Conservation (phyloP, 2,113 vertebrate species). For the Maccullochella peelii region DNA sequence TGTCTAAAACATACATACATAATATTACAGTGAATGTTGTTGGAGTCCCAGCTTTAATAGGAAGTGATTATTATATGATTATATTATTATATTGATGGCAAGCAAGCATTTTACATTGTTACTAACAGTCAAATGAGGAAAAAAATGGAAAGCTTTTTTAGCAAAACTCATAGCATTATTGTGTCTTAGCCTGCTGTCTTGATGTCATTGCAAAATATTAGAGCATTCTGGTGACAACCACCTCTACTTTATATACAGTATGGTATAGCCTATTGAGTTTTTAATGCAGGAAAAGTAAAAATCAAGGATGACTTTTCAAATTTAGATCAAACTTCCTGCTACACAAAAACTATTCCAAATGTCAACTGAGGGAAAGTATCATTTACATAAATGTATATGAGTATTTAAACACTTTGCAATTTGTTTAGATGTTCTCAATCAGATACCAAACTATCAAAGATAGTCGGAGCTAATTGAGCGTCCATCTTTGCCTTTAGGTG, state of each 20-base stretch:
- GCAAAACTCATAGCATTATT: not conserved
- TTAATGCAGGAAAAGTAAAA: not conserved
- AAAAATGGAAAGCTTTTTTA: not conserved
- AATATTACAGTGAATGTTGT: not conserved
- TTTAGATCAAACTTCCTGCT: not conserved
- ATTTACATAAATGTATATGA: not conserved
- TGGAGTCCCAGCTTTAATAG: not conserved
- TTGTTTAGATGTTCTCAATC: not conserved
- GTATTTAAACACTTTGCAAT: not conserved
- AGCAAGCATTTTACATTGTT: not conserved
- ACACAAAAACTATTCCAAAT: not conserved
- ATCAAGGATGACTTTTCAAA: slow-evolving; percentile 8
- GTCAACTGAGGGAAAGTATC: not conserved
- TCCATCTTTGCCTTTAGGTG: slow-evolving; percentile 37
- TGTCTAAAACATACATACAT: not conserved
- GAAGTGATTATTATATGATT: too few species aligned
- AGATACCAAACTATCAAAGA: not conserved
- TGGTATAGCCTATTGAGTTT: not conserved
- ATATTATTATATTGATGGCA: not conserved
- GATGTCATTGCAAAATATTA: not conserved
- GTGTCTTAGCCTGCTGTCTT: not conserved
- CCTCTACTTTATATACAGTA: not conserved
- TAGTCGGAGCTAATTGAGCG: not conserved
- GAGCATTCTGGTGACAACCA: not conserved
- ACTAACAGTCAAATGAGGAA: not conserved